phyloP scores from a whole-genome alignment of 2,797 vertebrate species.

The Manis javanica region DNA sequence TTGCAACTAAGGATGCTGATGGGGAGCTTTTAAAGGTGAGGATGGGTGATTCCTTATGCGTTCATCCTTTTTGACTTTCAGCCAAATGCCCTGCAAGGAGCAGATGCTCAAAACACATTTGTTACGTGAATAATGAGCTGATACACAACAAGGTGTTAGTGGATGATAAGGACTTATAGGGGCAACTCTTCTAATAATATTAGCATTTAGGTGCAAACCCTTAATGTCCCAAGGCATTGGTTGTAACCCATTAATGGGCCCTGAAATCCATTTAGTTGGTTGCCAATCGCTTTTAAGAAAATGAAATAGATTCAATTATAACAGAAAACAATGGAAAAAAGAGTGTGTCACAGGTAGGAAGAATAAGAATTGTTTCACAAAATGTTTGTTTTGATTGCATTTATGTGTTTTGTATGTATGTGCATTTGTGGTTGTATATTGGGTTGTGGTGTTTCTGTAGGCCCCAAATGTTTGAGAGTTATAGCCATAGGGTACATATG shows the following conservation, averaged over 20 bases:
- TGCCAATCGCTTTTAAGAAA: constrained; percentile 34
- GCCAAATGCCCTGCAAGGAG: neutral
- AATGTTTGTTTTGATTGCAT: constrained; percentile 12
- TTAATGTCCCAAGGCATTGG: constrained; percentile 26
- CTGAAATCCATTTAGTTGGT: constrained; percentile 46
- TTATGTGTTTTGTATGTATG: neutral
- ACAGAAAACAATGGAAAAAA: constrained; percentile 54
- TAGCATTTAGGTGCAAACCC: constrained; percentile 40
- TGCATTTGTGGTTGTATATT: neutral
- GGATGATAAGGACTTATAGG: constrained; percentile 39
- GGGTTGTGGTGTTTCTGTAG: neutral
- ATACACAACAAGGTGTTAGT: neutral
- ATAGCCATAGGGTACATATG: neutral
- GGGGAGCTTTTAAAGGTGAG: neutral
- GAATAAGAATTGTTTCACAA: constrained; percentile 5
- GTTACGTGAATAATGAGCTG: constrained; percentile 11
- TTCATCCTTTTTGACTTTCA: neutral
- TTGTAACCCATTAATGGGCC: constrained; percentile 26
- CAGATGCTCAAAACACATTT: constrained; percentile 30
- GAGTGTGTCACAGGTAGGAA: neutral
- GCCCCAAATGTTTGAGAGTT: neutral
- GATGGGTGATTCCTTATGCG: neutral
- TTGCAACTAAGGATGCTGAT: neutral
- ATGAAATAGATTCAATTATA: constrained; percentile 31
- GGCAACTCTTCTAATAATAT: neutral